Evolutionary conservation across 2,113 vertebrate species (phyloP).

Genomic region (Campylomormyrus numenius): DNA sequence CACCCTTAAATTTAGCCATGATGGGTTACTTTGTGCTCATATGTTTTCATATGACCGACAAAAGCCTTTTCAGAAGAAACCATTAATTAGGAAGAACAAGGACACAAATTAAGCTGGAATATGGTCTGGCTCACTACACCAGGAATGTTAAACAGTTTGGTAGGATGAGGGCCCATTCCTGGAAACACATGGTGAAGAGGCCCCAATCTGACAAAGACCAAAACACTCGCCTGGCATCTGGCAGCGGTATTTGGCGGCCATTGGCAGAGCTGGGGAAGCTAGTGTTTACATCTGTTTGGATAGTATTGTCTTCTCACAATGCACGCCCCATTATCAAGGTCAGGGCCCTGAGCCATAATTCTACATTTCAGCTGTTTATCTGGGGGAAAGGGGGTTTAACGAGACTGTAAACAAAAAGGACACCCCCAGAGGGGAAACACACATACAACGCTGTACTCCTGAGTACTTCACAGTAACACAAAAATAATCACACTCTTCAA

Average conservation of each 20-base stretch:
- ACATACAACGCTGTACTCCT: not conserved
- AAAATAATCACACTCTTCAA: not conserved
- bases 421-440: not conserved
- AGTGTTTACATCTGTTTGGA: not conserved
- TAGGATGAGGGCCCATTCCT: slow-evolving; percentile 35
- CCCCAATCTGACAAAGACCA: slow-evolving; percentile 39
- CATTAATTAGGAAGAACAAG: slow-evolving; percentile 56
- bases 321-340: not conserved
- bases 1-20: slow-evolving; percentile 57
- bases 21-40: slow-evolving; percentile 53
- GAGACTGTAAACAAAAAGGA: not conserved
- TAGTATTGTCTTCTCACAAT: not conserved
- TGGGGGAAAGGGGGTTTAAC: not conserved
- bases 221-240: slow-evolving; percentile 43
- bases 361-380: not conserved
- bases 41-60: slow-evolving; percentile 56
- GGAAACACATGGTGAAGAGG: slow-evolving; percentile 39
- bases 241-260: slow-evolving; percentile 14
- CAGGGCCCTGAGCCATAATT: not conserved
- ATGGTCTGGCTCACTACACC: slow-evolving; percentile 54
- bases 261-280: not conserved
- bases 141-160: slow-evolving; percentile 44
- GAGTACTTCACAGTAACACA: not conserved
- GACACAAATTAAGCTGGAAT: slow-evolving; percentile 53
- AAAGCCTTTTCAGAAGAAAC: slow-evolving; percentile 56